A percentile compares a stretch with the other conserved stretches of the same genome.
These are phyloP conservation scores for Oxyura jamaicensis DNA, from an alignment of 2,113 vertebrate species.

Conservation along the genomic window DNA sequence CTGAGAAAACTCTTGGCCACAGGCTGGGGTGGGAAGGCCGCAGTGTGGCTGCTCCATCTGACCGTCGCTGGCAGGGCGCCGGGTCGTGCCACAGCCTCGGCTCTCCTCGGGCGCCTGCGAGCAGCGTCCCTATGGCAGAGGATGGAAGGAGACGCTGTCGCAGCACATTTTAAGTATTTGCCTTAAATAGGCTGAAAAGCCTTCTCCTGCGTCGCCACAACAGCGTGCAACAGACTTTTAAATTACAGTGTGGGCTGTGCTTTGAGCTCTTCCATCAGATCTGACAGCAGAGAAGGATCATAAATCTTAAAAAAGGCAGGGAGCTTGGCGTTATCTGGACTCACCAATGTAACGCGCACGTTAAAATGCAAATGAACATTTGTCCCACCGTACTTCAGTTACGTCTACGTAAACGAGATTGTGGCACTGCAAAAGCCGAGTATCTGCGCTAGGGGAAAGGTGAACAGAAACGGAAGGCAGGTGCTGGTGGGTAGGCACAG, in stretches of 20 bases:
- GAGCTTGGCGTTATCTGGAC: neutral
- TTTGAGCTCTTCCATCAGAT: neutral
- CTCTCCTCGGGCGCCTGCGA: accelerated
- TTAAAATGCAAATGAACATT: neutral
- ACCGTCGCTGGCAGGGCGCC: neutral
- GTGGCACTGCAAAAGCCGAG: neutral
- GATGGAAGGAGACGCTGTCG: neutral
- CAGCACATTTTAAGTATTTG: neutral
- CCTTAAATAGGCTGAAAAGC: neutral
- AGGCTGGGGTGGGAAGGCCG: neutral
- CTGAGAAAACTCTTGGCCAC: neutral
- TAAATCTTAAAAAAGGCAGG: neutral
- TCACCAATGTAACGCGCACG: neutral
- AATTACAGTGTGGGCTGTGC: neutral
- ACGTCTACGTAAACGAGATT: neutral
- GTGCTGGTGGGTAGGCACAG: neutral
- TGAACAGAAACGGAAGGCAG: neutral
- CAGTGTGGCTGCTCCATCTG: neutral
- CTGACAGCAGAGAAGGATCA: neutral
- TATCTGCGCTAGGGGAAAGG: neutral
- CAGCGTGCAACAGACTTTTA: neutral
- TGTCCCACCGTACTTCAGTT: neutral
- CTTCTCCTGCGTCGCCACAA: neutral
- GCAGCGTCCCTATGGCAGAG: neutral
- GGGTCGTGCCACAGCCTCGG: neutral